Evolutionary conservation across 1,140 invertebrate genomes (phyloP), one percentile per base, ranked within the genome.

Genomic region (Scaptomyza graminum): DNA sequence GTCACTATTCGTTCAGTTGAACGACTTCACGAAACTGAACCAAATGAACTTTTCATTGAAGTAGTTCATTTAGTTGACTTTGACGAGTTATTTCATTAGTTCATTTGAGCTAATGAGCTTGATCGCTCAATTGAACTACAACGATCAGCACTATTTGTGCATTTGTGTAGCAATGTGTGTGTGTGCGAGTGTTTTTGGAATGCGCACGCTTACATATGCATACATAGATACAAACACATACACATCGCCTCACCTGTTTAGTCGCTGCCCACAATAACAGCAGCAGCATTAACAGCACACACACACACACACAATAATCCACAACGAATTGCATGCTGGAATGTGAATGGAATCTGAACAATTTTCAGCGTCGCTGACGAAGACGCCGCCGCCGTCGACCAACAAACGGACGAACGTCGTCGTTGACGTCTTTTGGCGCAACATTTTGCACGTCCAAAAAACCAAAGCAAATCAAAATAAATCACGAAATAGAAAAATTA

Each of bases 331-430:
- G 90, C 90, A 91, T 91, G 90, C 82, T 91, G 90, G 90, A 91
- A 91, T 91, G 89, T 91, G 90, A 91, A 91, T 91, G 90, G 90
- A 91, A 91, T 91, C 84, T 74, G 54, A 91, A 84, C 80, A 81
- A 91, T 91, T 90, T 90, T 82, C 72, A 90, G 74, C 90, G 77
- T 90, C 72, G 82, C 83, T 85, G 82, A 74, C 82, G 81, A 87
- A 87, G 81, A 85, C 81, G 81, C 81, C 81, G 81, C 81, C 54
- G 79, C 13, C 62, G 5, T 5, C 28, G 5, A 31, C 28, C 3
- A 8, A 34, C 31, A 3, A 7, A 34, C 7, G 31, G 9, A 34
- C 31, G 28, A 31, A 31, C 28, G n/a, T n/a, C n/a, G 74, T 43
- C 50, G 34, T 62, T 62, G 59, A 61, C 64, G 64, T 73, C 31